Percentiles rank a stretch among this genome's conserved stretches.
Evolutionary conservation across 2,797 vertebrate genomes (phyloP).

Genomic region (Dendrocincla tyrannina): DNA sequence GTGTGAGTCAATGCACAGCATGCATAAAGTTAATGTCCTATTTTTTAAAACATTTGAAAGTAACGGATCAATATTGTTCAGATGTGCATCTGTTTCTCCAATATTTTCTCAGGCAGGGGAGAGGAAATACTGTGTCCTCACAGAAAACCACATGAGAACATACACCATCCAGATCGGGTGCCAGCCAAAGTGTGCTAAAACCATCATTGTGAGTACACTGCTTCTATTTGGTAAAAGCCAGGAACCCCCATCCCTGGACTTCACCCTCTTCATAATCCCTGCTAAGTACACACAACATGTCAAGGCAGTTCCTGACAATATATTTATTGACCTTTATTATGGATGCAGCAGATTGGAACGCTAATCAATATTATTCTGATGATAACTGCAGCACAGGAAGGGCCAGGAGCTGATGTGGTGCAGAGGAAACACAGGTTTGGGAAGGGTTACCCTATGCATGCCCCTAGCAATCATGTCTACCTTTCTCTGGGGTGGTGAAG

Average conservation of each 20-base stretch:
- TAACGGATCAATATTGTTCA: not conserved
- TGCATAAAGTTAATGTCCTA: not conserved
- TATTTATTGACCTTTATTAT: not conserved
- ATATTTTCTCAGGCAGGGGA: constrained; percentile 59
- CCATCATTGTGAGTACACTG: constrained; percentile 74
- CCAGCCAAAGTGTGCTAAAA: constrained; percentile 74
- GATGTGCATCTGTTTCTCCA: not conserved
- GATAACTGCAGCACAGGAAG: not conserved
- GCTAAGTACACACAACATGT: rapidly evolving
- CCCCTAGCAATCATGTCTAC: not conserved
- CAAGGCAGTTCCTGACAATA: not conserved
- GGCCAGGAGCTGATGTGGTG: rapidly evolving
- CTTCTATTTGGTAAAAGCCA: not conserved
- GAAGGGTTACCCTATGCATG: not conserved
- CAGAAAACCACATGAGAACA: constrained; percentile 48
- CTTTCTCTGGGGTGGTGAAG: not conserved
- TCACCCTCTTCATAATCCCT: not conserved
- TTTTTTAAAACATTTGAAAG: not conserved
- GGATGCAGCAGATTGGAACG: not conserved
- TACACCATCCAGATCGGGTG: constrained; percentile 78
- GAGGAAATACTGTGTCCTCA: constrained; percentile 76
- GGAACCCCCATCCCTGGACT: not conserved
- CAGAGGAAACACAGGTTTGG: not conserved
- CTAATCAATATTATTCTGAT: not conserved
- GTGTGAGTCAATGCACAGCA: not conserved